These are phyloP conservation scores for Chlorops oryzae DNA, from an alignment of 1,140 invertebrate genomes.

Conservation along the genomic window DNA sequence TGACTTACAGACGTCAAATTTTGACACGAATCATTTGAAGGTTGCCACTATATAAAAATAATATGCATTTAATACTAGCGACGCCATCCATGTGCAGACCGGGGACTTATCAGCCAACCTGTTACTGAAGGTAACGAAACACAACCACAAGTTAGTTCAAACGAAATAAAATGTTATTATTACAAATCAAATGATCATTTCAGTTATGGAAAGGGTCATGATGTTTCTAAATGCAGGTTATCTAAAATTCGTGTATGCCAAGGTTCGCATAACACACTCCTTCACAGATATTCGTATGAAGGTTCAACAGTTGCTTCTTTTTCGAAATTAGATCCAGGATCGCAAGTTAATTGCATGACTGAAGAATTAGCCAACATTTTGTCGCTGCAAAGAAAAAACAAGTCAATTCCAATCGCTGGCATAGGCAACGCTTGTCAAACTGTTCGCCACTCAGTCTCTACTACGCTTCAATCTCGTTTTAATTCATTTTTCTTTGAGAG, in stretches of 20 bases:
- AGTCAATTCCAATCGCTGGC: background rate
- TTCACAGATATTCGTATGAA: background rate
- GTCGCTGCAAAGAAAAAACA: background rate
- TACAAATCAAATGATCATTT: too few species aligned
- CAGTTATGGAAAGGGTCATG: too few species aligned
- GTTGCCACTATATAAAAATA: too few species aligned
- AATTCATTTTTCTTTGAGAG: background rate
- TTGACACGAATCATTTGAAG: too few species aligned
- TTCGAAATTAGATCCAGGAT: constrained; percentile 10
- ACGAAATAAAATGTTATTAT: too few species aligned
- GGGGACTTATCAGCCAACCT: too few species aligned
- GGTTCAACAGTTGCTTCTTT: background rate
- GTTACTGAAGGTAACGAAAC: too few species aligned
- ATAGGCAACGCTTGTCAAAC: background rate
- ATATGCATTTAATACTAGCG: too few species aligned
- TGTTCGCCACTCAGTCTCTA: background rate
- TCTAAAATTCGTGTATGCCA: constrained; percentile 1
- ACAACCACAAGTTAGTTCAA: too few species aligned
- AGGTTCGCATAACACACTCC: background rate
- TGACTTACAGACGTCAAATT: too few species aligned
- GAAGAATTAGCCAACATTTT: constrained; percentile 7
- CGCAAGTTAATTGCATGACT: constrained; percentile 10
- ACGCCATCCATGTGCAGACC: too few species aligned
- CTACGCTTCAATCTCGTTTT: constrained; percentile 1
- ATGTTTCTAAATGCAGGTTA: too few species aligned